Evolutionary conservation across 2,113 vertebrate genomes (phyloP).

Genomic region (Thymallus thymallus): DNA sequence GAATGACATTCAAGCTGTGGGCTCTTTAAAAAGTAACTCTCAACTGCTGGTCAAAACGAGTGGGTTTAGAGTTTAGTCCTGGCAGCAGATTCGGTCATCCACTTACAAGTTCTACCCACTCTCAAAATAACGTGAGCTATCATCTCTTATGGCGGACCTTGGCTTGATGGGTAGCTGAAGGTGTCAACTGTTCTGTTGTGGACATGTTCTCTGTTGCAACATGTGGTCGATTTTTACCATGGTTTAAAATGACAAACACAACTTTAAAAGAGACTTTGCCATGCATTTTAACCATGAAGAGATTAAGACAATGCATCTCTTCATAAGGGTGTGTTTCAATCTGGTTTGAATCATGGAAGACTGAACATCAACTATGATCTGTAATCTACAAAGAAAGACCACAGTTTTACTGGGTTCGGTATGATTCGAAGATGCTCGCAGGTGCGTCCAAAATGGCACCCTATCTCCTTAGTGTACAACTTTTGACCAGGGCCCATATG

Average conservation of each 20-base stretch:
- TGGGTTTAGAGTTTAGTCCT: constrained; percentile 16
- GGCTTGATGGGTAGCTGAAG: constrained; percentile 24
- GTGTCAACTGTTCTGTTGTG: constrained; percentile 20
- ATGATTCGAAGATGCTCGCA: too few species aligned
- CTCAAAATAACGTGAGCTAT: constrained; percentile 26
- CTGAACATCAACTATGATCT: not conserved
- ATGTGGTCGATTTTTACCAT: not conserved
- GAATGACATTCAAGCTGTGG: not conserved
- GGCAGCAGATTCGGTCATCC: constrained; percentile 15
- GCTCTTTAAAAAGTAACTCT: constrained; percentile 13
- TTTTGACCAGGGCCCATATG: too few species aligned
- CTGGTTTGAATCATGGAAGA: too few species aligned
- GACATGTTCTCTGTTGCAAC: constrained; percentile 9
- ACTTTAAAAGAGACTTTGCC: not conserved
- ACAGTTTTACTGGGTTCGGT: not conserved
- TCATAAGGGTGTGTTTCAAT: not conserved
- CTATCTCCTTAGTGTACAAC: too few species aligned
- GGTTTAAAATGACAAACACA: not conserved
- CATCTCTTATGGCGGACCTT: constrained; percentile 25
- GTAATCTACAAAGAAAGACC: not conserved
- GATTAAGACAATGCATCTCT: not conserved
- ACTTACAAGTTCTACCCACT: constrained; percentile 11
- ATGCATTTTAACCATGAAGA: not conserved
- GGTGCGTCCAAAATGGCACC: too few species aligned
- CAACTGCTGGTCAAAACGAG: not conserved